Conservation (phyloP, 1,140 invertebrate genomes). For the Scaptomyza pallida region DNA sequence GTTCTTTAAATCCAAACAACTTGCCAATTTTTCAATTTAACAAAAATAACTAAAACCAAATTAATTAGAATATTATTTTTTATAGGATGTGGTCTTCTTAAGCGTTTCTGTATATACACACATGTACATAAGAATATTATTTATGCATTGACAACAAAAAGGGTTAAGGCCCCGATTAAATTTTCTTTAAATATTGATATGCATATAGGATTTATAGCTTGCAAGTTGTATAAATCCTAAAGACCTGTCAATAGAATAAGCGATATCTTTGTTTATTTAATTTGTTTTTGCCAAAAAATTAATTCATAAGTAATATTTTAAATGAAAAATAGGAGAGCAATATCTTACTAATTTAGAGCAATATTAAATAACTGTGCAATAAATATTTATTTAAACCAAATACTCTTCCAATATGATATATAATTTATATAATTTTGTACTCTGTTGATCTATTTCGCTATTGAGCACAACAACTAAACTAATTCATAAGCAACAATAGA, state of each 20-base stretch:
- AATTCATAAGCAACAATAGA: background rate
- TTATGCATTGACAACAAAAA: constrained; percentile 32
- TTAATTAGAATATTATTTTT: constrained; percentile 37
- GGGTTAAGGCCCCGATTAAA: constrained; percentile 21
- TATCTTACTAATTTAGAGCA: constrained; percentile 21
- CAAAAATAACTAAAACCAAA: constrained; percentile 1
- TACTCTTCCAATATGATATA: background rate
- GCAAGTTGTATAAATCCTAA: constrained; percentile 13
- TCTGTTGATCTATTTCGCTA: background rate
- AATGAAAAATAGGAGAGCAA: constrained; percentile 13
- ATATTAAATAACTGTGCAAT: constrained; percentile 63
- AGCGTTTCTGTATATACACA: constrained; percentile 45
- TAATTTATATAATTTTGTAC: background rate
- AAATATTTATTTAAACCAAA: constrained; percentile 56
- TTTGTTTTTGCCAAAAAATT: constrained; percentile 6
- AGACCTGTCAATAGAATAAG: constrained; percentile 35
- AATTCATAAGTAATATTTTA: constrained; percentile 38
- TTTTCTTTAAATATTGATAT: constrained; percentile 5
- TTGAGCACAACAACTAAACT: background rate
- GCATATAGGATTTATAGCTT: background rate
- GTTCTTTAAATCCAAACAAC: constrained; percentile 69
- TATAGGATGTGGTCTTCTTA: constrained; percentile 41
- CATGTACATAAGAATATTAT: constrained; percentile 33
- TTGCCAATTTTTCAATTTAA: constrained; percentile 22
- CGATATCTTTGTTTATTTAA: constrained; percentile 15